A percentile compares a stretch with the other conserved stretches of the same genome.
phyloP scores from a whole-genome alignment of 1,140 invertebrate species.

The Papilio xuthus region DNA sequence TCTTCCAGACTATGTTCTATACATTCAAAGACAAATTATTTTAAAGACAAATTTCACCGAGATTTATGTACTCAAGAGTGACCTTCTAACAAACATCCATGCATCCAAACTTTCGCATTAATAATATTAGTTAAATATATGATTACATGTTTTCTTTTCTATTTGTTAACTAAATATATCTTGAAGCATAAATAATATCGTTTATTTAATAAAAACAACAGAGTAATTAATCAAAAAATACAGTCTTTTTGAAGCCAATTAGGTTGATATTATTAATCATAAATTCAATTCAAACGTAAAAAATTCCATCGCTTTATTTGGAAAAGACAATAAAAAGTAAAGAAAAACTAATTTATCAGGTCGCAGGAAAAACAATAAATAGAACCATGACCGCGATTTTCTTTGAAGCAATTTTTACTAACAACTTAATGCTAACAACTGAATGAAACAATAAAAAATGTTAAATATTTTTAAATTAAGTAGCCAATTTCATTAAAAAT shows the following conservation, averaged over 20 bases:
- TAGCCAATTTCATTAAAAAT: not conserved
- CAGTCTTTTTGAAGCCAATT: not conserved
- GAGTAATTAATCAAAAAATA: not conserved
- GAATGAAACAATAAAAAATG: slow-evolving; percentile 21
- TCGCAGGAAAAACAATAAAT: not conserved
- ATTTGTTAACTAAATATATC: not conserved
- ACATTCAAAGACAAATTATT: no score
- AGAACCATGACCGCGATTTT: not conserved
- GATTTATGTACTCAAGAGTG: no score
- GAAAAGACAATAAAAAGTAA: not conserved
- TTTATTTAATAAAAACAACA: not conserved
- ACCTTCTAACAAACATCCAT: no score
- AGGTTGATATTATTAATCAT: not conserved
- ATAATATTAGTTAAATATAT: no score
- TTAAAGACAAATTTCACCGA: no score
- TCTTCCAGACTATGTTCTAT: no score
- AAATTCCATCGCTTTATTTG: not conserved
- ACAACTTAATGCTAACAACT: not conserved
- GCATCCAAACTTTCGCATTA: no score
- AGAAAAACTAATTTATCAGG: not conserved
- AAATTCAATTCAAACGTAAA: not conserved
- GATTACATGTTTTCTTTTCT: no score
- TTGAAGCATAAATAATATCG: not conserved
- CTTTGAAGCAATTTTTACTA: not conserved
- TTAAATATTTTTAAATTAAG: not conserved